phyloP scores from a whole-genome alignment of 2,797 vertebrate species.

The Apodemus agrarius region DNA sequence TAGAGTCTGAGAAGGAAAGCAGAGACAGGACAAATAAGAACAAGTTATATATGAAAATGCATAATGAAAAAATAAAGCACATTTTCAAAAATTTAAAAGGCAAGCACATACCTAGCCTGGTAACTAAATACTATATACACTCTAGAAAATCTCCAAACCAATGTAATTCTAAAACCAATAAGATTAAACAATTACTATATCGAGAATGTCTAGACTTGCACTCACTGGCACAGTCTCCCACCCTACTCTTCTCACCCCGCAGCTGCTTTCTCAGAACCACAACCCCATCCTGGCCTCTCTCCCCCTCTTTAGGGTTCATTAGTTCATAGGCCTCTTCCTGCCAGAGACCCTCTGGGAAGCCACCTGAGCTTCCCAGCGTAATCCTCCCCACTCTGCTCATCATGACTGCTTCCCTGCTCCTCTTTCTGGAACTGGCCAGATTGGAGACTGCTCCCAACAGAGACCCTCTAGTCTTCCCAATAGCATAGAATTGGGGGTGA shows the following conservation, averaged over 20 bases:
- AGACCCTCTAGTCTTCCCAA: background rate
- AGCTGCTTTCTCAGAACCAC: background rate
- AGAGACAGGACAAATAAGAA: background rate
- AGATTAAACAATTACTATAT: slow-evolving; percentile 41
- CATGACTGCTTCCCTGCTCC: background rate
- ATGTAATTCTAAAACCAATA: slow-evolving; percentile 5
- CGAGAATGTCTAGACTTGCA: background rate
- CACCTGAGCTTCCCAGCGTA: background rate
- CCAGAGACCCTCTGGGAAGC: background rate
- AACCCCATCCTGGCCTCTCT: background rate
- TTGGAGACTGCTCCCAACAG: background rate
- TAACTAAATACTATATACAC: slow-evolving; percentile 37
- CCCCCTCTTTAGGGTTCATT: background rate
- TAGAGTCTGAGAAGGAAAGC: background rate
- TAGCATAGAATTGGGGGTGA: background rate
- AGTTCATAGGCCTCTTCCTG: background rate
- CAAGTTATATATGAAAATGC: background rate
- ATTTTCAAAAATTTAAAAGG: background rate
- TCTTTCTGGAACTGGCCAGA: background rate
- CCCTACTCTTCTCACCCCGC: background rate
- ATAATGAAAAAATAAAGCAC: background rate
- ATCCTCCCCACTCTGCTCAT: background rate
- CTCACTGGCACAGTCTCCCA: background rate
- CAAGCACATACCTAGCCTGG: background rate
- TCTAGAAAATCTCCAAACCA: slow-evolving; percentile 35